Evolutionary conservation across 2,888 invertebrate genomes (phyloP), one percentile per base, ranked within the genome.

Genomic region (Thymelicus acteon): DNA sequence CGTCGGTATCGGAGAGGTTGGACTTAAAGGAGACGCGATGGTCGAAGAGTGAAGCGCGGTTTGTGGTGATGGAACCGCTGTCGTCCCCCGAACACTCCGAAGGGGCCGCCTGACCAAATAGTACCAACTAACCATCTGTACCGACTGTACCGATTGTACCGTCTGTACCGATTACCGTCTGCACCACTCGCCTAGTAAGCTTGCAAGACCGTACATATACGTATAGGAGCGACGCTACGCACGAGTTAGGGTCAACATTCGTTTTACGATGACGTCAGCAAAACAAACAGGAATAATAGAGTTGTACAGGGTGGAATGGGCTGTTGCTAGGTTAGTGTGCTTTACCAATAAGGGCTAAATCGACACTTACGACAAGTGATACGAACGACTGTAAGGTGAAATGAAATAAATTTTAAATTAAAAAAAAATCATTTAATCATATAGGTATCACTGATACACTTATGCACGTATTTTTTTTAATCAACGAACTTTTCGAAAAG

Each of bases 1-100:
- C 97, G 94, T 98, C 98, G 85, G 98, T 98, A 92, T 98, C 98
- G 80, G 98, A 98, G 83, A 98, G 97, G 80, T 98, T 97, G 81
- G 98, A 98, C 85, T 98, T 96, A 95, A 97, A 97, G 88, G 95
- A 96, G 87, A 95, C 95, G 89, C 96, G 96, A 90, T 95, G 96
- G 88, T 95, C 96, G 95, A 95, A 96, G 82, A 96, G 96, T 83
- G 95, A 95, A 81, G 95, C 95, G 80, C 97, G 95, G 93, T 96
- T 96, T 85, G 96, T 97, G 82, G 97, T 96, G 91, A 97, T 96
- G 86, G 97, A 97, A 85, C 97, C 97, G 82, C 96, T 96, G 83
- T 96, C 96, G 82, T 96, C 94, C 83, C 82, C 90, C 78, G 94
- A 93, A 82, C 91, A 91, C 82, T 93, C 96, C 82, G 96, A 96